Base-by-base conservation (phyloP, 2,888 invertebrate genomes). In the Lacanobia wlatinum region DNA sequence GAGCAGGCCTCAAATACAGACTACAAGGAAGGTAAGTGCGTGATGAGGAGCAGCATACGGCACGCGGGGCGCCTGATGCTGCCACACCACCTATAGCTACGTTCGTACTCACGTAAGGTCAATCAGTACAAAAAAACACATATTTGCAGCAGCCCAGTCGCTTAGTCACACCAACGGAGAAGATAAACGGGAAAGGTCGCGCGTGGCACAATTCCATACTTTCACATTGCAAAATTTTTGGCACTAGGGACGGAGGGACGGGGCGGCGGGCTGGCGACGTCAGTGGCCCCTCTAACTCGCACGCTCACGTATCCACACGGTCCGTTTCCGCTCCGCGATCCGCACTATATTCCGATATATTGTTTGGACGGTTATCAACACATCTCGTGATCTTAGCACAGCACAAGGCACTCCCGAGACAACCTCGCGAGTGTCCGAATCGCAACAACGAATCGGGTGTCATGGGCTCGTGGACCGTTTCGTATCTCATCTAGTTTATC, bases 211-310 rank as follows among this genome's bases (percentile, higher is more conserved):
- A 94, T 95, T 95, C 92, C 90, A 93, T 93, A 95, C 95, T 96
- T 96, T 96, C 96, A 95, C 95, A 95, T 96, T 96, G 95, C 96
- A 95, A 96, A 96, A 96, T 94, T 94, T 96, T 96, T 96, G 96
- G 96, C 96, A 92, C 92, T 94, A 91, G 91, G 93, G 93, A 94
- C 93, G 91, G 94, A 93, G 92, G 93, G 92, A 92, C 93, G 94
- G 91, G 92, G 93, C 93, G 92, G 93, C 91, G 92, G 89, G 90
- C 91, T 91, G 91, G 88, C 96, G 93, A 95, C 96, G 96, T 96
- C 96, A 96, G 96, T 96, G 95, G 92, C 91, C 93, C 93, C 92
- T 91, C 93, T 91, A 92, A 92, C 92, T 92, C 91, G 91, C 92
- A 92, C 94, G 94, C 93, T 94, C 93, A 87, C 85, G 93, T 93